Percentiles rank a stretch among this genome's conserved stretches.
Conservation (phyloP, 2,113 vertebrate species). For the Grus americana region DNA sequence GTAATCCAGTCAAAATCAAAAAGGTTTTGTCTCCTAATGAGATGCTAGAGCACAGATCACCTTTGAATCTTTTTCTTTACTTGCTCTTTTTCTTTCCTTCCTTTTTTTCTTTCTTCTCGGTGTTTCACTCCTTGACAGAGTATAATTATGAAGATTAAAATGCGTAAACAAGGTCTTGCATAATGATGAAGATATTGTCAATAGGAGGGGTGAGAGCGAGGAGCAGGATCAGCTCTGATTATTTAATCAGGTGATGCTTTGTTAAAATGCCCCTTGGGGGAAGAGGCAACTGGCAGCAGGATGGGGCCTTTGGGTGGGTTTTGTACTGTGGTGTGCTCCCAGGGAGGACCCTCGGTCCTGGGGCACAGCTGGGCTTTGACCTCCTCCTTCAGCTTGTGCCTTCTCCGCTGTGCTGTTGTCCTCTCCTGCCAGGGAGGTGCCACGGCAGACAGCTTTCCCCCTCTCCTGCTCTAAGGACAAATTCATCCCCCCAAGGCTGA, state of each 20-base stretch:
- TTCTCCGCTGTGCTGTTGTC: neutral
- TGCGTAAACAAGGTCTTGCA: constrained; percentile 21
- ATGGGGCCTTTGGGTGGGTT: neutral
- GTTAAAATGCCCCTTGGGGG: neutral
- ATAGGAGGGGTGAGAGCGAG: neutral
- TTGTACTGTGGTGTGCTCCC: neutral
- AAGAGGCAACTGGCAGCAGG: neutral
- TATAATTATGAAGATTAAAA: constrained; percentile 53
- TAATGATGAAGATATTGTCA: constrained; percentile 25
- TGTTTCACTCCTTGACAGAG: constrained; percentile 38
- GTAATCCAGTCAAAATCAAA: constrained; percentile 17
- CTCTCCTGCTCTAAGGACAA: neutral
- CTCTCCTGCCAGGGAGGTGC: neutral
- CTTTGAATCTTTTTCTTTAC: neutral
- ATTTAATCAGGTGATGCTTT: neutral
- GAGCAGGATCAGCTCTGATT: neutral
- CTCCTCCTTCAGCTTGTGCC: neutral
- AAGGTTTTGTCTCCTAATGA: constrained; percentile 3
- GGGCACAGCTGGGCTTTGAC: neutral
- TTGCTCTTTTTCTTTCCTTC: neutral
- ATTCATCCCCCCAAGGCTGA: neutral
- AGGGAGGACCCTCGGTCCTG: neutral
- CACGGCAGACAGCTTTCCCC: neutral
- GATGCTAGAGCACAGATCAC: neutral
- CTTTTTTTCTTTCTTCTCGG: neutral